Evolutionary conservation across 2,797 vertebrate species (phyloP), one percentile per base, ranked within the genome.

Genomic region (Smutsia gigantea): DNA sequence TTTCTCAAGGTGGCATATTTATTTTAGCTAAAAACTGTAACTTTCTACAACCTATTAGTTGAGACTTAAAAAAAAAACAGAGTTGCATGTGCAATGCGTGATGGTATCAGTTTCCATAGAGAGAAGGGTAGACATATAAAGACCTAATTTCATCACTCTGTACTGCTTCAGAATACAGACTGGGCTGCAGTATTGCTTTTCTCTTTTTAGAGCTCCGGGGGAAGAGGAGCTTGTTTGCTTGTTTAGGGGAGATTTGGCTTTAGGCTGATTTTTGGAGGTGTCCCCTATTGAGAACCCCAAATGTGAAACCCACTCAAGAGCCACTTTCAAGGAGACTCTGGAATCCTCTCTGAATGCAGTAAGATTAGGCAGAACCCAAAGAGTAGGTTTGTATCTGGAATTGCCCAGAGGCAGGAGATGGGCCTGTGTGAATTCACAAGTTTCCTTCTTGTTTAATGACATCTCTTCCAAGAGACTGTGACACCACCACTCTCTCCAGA

Each of bases 1-100:
- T 86, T 90, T 77, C 69, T 27, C 13, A 31, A 83, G 42, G 68
- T 23, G 51, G 37, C 23, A 0, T 46, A 39, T 39, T 61, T 61
- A 53, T 87, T 93, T 89, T 53, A 68, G 53, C 66, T 93, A 57
- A 82, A 72, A 59, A 74, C 27, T 14, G 5, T 72, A 75, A 81
- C 53, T 84, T 87, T 51, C 88, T 90, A 42, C 34, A 93, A 53
- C 39, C 46, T 64, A 25, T 49, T 63, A 61, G 46, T 75, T 68
- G 75, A 61, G 79, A 61, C 7, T 55, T 82, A 81, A 72, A 21
- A 64, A 11, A 68, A 29, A 34, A 72, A 27, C 31, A 18, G 2
- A 1, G 53, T 77, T 66, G 5, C 46, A 7, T 31, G 46, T 74
- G 42, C 13, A 37, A 53, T 27, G 59, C 3, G 5, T 37, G 49